A percentile compares a stretch with the other conserved stretches of the same genome.
phyloP scores from a whole-genome alignment of 2,888 invertebrate genomes.

The Venusia cambrica region DNA sequence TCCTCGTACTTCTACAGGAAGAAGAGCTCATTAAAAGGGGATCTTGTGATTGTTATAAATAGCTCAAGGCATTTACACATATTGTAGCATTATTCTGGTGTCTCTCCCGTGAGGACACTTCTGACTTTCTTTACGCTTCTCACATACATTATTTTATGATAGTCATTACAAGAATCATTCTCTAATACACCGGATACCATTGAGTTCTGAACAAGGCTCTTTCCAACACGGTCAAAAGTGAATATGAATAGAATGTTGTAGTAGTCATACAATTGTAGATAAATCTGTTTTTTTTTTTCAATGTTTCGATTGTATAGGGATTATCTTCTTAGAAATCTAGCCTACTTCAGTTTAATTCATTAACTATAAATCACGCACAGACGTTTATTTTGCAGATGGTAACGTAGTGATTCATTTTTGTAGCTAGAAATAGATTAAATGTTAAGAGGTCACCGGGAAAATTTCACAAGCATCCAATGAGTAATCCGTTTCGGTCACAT shows the following conservation, averaged over 20 bases:
- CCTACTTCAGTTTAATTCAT: slow-evolving; percentile 9
- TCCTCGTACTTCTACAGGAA: slow-evolving; percentile 14
- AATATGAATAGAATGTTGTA: no score
- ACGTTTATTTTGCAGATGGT: slow-evolving; percentile 12
- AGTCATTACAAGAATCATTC: no score
- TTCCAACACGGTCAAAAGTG: no score
- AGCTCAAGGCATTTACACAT: slow-evolving; percentile 13
- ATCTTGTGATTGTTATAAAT: slow-evolving; percentile 15
- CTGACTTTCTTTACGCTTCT: background rate
- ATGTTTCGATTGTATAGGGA: no score
- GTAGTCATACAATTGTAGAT: no score
- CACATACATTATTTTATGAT: no score
- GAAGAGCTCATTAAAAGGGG: slow-evolving; percentile 18
- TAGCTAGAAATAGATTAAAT: slow-evolving; percentile 12
- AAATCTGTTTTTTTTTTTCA: no score
- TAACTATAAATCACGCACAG: slow-evolving; percentile 11
- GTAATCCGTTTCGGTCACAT: slow-evolving; percentile 11
- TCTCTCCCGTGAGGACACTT: slow-evolving; percentile 6
- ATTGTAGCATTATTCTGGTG: slow-evolving; percentile 6
- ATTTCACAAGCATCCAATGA: slow-evolving; percentile 13
- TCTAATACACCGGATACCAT: no score
- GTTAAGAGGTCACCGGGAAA: slow-evolving; percentile 10
- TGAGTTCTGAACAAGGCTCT: no score
- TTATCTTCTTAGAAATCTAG: no score
- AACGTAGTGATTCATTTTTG: slow-evolving; percentile 15